phyloP scores from a whole-genome alignment of 2,113 vertebrate genomes.

The Nycticorax nycticorax region DNA sequence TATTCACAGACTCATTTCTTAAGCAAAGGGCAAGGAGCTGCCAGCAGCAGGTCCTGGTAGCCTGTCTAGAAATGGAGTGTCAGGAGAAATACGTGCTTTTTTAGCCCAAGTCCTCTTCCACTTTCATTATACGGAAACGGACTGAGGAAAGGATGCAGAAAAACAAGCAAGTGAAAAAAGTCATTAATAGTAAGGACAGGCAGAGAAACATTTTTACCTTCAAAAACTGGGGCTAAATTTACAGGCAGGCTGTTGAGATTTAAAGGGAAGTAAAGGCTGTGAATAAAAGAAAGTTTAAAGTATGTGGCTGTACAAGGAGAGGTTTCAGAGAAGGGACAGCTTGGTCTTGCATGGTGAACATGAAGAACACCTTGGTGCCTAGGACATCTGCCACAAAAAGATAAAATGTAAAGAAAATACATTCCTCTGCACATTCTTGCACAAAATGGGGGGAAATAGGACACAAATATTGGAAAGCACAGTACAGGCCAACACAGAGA shows the following conservation, averaged over 20 bases:
- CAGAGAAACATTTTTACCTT: background rate
- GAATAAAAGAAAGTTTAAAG: background rate
- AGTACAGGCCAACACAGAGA: slow-evolving; percentile 32
- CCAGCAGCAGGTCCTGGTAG: background rate
- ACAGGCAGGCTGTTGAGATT: background rate
- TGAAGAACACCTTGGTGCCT: background rate
- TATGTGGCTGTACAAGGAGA: background rate
- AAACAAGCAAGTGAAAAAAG: background rate
- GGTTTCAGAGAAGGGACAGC: background rate
- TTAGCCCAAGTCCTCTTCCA: background rate
- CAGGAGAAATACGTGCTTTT: background rate
- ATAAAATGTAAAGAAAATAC: background rate
- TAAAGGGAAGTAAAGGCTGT: background rate
- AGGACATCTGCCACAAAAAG: background rate
- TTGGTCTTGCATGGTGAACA: background rate
- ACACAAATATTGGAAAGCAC: slow-evolving; percentile 35
- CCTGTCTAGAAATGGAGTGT: background rate
- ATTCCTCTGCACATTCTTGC: background rate
- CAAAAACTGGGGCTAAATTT: background rate
- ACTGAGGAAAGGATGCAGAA: background rate
- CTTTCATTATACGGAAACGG: background rate
- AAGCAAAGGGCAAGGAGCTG: background rate
- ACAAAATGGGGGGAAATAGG: slow-evolving; percentile 33
- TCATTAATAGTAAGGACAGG: background rate
- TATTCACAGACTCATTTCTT: background rate